Conservation (phyloP, 2,113 vertebrate genomes). For the Tetraodon nigroviridis region DNA sequence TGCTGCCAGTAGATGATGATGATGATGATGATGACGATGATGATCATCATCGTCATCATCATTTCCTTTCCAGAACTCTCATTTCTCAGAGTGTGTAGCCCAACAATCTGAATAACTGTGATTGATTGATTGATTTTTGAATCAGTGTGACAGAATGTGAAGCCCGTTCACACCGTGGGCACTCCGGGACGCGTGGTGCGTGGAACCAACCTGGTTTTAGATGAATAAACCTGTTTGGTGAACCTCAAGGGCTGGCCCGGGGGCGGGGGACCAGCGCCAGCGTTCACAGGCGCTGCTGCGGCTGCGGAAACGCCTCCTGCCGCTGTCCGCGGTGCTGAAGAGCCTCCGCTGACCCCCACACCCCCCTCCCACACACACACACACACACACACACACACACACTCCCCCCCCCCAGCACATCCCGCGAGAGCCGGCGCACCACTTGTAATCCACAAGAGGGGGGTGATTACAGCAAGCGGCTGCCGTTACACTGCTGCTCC, state of each 20-base stretch:
- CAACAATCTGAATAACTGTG: too few species aligned
- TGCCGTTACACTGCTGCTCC: slow-evolving; percentile 30
- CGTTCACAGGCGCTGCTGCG: slow-evolving; percentile 6
- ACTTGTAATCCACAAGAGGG: slow-evolving; percentile 58
- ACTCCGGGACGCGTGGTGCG: slow-evolving; percentile 26
- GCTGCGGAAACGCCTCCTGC: slow-evolving; percentile 7
- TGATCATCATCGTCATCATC: too few species aligned
- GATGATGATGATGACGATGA: too few species aligned
- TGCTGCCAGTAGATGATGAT: too few species aligned
- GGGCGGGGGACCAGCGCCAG: background rate
- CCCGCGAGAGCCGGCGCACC: slow-evolving; percentile 18
- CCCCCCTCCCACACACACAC: background rate
- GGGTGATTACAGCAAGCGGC: slow-evolving; percentile 52
- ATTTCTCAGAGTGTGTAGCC: too few species aligned
- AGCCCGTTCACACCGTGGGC: background rate
- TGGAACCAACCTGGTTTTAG: slow-evolving; percentile 2
- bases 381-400: slow-evolving; percentile 2
- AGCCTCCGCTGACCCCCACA: background rate
- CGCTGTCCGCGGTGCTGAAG: slow-evolving; percentile 56
- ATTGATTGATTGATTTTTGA: background rate
- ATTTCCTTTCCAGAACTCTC: too few species aligned
- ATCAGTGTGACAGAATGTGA: background rate
- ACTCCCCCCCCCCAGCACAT: background rate
- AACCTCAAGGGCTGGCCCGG: too few species aligned
- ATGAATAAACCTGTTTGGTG: slow-evolving; percentile 11